Percentiles rank a stretch among this genome's conserved stretches.
These are phyloP conservation scores for Dysmachus trigonus DNA, from an alignment of 2,888 invertebrate genomes.

Conservation along the genomic window DNA sequence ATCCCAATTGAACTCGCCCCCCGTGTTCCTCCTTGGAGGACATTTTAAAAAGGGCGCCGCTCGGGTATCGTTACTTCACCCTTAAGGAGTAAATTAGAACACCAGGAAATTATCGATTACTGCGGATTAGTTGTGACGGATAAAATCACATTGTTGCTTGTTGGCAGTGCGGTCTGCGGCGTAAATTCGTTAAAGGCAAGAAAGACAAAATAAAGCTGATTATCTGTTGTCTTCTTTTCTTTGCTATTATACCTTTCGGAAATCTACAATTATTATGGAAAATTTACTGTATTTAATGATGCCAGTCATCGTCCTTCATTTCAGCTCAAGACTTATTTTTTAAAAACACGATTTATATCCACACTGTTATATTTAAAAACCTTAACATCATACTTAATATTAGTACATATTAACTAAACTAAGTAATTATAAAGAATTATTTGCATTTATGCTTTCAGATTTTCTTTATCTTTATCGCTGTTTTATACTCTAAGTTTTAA, in stretches of 20 bases:
- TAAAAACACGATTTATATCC: too few species aligned
- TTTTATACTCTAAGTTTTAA: too few species aligned
- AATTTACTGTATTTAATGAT: too few species aligned
- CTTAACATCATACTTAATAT: too few species aligned
- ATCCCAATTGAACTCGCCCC: neutral
- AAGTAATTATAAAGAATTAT: too few species aligned
- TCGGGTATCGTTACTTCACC: neutral
- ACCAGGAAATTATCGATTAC: constrained; percentile 29
- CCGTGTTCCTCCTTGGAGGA: neutral
- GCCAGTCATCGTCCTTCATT: too few species aligned
- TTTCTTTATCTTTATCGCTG: too few species aligned
- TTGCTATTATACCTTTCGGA: neutral
- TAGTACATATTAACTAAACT: too few species aligned
- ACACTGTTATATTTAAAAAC: too few species aligned
- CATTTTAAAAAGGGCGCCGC: neutral
- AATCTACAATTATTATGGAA: neutral
- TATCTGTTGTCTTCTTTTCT: neutral
- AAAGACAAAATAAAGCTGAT: neutral
- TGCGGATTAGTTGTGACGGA: neutral
- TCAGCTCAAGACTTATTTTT: too few species aligned
- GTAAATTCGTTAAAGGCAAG: neutral
- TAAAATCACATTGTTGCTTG: neutral
- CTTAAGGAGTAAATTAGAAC: neutral
- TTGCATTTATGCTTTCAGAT: too few species aligned
- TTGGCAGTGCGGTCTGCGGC: neutral